phyloP scores from a whole-genome alignment of 2,113 vertebrate species.

The Cathartes aura region DNA sequence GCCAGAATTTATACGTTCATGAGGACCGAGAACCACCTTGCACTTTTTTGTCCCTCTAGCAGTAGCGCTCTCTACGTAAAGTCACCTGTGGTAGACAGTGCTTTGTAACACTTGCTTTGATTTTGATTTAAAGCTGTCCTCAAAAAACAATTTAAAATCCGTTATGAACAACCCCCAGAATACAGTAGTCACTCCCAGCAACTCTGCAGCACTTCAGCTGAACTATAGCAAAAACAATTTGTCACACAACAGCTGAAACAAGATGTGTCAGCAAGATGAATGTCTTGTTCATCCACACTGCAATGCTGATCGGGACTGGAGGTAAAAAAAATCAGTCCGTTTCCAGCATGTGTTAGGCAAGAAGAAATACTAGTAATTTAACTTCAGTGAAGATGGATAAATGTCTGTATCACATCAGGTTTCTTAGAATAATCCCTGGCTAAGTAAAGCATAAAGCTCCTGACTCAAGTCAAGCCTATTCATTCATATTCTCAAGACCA shows the following conservation, averaged over 20 bases:
- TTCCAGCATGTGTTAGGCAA: not conserved
- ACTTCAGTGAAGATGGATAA: not conserved
- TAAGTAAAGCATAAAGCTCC: not conserved
- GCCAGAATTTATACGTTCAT: not conserved
- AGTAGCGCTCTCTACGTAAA: not conserved
- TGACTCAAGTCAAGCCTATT: not conserved
- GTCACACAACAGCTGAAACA: conserved; percentile 70
- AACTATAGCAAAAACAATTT: conserved; percentile 50
- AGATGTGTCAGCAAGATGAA: conserved; percentile 53
- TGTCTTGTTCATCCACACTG: conserved; percentile 14
- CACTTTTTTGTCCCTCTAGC: not conserved
- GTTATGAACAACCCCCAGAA: not conserved
- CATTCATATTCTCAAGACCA: not conserved
- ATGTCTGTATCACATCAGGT: not conserved
- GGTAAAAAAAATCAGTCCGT: too few species aligned
- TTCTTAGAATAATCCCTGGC: not conserved
- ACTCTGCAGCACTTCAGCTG: not conserved
- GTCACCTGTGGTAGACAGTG: not conserved
- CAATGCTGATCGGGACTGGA: not conserved
- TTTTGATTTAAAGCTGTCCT: conserved; percentile 4
- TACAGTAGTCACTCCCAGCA: not conserved
- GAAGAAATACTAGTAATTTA: not conserved
- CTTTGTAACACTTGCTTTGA: not conserved
- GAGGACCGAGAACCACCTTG: not conserved
- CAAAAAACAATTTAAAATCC: not conserved